Conservation (phyloP, 2,888 invertebrate genomes). For the Drosophila siamana region DNA sequence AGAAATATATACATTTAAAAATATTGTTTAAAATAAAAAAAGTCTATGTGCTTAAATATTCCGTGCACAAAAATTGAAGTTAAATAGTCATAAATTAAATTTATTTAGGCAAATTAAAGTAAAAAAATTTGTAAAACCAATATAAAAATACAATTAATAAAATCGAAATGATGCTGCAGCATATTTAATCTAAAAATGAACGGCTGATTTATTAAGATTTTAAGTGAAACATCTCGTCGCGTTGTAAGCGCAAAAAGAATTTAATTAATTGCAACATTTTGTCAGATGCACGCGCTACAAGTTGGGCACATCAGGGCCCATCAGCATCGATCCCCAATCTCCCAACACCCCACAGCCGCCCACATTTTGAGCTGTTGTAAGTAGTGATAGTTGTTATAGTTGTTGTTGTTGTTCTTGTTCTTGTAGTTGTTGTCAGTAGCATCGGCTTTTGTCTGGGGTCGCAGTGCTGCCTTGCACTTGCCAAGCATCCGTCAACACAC, state of each 20-base stretch:
- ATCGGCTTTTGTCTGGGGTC: conserved; percentile 55
- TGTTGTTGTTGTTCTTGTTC: conserved; percentile 46
- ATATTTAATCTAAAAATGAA: neutral
- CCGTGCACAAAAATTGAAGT: too few species aligned
- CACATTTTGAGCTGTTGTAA: conserved; percentile 28
- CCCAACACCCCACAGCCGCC: neutral
- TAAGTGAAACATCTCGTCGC: conserved; percentile 54
- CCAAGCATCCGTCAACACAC: conserved; percentile 76
- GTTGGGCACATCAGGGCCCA: conserved; percentile 66
- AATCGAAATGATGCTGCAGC: too few species aligned
- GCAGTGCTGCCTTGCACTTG: conserved; percentile 69
- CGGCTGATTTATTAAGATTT: conserved; percentile 56
- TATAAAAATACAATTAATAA: too few species aligned
- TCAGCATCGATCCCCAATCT: conserved; percentile 48
- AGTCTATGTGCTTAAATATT: too few species aligned
- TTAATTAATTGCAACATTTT: conserved; percentile 80
- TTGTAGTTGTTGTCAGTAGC: conserved; percentile 42
- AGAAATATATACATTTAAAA: too few species aligned
- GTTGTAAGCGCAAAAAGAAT: conserved; percentile 19
- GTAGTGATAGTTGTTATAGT: conserved; percentile 44
- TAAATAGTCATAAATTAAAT: too few species aligned
- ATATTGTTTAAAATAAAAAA: neutral
- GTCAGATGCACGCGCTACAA: conserved; percentile 76
- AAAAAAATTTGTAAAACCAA: neutral
- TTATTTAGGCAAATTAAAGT: too few species aligned